A percentile compares a stretch with the other conserved stretches of the same genome.
Conservation (phyloP, 2,113 vertebrate species). For the Burhinus bistriatus region DNA sequence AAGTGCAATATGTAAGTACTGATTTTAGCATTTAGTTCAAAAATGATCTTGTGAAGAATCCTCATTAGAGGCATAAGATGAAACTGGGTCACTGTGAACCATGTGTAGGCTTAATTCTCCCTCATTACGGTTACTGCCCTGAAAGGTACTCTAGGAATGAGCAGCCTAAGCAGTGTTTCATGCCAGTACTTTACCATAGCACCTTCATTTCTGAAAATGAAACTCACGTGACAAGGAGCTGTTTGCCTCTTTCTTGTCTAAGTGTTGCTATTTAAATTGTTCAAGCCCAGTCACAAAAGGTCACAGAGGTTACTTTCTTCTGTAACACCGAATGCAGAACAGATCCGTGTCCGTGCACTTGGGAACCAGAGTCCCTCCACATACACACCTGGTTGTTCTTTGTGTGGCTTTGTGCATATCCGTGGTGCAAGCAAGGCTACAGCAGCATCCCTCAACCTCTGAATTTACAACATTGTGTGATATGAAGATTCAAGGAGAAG, state of each 20-base stretch:
- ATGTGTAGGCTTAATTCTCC: background rate
- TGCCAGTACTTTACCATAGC: background rate
- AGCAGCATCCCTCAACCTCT: background rate
- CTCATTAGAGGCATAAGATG: background rate
- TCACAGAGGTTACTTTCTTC: background rate
- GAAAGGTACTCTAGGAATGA: background rate
- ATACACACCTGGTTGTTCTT: fast-evolving
- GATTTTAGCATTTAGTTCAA: background rate
- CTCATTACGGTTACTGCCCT: background rate
- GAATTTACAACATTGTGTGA: background rate
- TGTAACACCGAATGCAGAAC: background rate
- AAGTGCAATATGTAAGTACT: background rate
- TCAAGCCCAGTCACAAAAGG: background rate
- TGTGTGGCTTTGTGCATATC: background rate
- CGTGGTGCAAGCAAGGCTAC: background rate
- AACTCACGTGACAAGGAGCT: background rate
- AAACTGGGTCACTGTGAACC: background rate
- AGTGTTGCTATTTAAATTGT: background rate
- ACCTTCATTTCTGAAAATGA: background rate
- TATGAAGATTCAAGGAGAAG: background rate
- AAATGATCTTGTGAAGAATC: background rate
- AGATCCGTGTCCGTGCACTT: fast-evolving
- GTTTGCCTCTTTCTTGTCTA: background rate
- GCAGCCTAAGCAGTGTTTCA: fast-evolving
- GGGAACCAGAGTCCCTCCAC: background rate